Evolutionary conservation across 2,113 vertebrate species (phyloP).

Genomic region (Arothron firmamentum): DNA sequence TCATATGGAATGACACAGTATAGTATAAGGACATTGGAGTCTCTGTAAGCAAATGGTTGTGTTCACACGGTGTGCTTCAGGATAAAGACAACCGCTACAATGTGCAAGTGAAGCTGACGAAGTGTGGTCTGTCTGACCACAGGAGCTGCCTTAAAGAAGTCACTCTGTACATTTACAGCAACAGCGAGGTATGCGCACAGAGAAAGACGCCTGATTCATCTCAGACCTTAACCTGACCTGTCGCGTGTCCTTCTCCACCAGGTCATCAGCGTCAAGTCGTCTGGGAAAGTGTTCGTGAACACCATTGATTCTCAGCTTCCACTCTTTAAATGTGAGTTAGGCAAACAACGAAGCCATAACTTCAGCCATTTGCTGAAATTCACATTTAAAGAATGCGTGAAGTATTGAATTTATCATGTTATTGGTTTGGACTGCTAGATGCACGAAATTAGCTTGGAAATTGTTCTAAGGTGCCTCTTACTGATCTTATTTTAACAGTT

Average conservation of each 20-base stretch:
- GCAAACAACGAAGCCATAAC: neutral
- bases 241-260: conserved; percentile 45
- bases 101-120: conserved; percentile 81
- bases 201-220: neutral
- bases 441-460: too few relatives aligned
- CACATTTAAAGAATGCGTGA: too few relatives aligned
- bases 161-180: conserved; percentile 69
- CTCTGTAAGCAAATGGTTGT: neutral
- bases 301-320: conserved; percentile 81
- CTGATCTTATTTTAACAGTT: neutral
- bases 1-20: too few relatives aligned
- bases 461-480: too few relatives aligned
- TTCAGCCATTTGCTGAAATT: too few relatives aligned
- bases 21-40: neutral
- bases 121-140: conserved; percentile 79
- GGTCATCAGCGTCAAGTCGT: conserved; percentile 77
- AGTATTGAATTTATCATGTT: too few relatives aligned
- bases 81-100: conserved; percentile 69
- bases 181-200: conserved; percentile 70
- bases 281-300: conserved; percentile 81
- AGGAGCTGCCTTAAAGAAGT: conserved; percentile 85
- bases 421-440: too few relatives aligned
- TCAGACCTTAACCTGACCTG: too few relatives aligned
- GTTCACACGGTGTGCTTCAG: conserved; percentile 34
- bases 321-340: conserved; percentile 76